Evolutionary conservation across 2,113 vertebrate genomes (phyloP).

Genomic region (Rafetus swinhoei): DNA sequence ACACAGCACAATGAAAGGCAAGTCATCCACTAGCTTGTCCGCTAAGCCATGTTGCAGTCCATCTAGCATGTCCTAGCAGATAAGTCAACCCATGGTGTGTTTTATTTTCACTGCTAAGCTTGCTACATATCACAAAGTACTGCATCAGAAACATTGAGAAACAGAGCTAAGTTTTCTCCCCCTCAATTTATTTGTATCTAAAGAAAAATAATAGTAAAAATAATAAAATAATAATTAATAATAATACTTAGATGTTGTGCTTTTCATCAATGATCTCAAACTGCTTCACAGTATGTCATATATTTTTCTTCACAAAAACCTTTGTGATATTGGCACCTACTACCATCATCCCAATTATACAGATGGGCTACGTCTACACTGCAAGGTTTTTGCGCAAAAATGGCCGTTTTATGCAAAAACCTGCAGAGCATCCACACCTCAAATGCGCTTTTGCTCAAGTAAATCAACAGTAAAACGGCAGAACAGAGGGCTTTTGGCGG

Average conservation of each 20-base stretch:
- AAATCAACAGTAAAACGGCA: too few relatives aligned
- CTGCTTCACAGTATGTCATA: background rate
- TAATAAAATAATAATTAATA: background rate
- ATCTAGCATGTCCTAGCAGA: accelerated
- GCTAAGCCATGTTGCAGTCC: background rate
- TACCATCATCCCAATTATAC: background rate
- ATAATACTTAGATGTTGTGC: background rate
- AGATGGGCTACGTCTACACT: background rate
- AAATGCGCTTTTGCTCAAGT: too few relatives aligned
- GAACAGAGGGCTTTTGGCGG: too few relatives aligned
- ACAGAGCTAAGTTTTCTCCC: background rate
- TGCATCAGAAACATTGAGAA: background rate
- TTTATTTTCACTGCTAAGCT: background rate
- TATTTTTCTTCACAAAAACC: background rate
- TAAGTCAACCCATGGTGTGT: background rate
- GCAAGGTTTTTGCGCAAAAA: too few relatives aligned
- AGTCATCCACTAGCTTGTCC: background rate
- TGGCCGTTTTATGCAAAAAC: too few relatives aligned
- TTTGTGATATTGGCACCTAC: background rate
- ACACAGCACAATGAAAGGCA: background rate
- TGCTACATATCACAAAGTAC: background rate
- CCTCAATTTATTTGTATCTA: background rate
- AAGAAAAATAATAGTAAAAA: background rate
- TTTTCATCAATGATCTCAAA: background rate
- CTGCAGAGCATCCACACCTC: too few relatives aligned